phyloP scores from a whole-genome alignment of 2,113 vertebrate genomes.

The Pyxicephalus adspersus region DNA sequence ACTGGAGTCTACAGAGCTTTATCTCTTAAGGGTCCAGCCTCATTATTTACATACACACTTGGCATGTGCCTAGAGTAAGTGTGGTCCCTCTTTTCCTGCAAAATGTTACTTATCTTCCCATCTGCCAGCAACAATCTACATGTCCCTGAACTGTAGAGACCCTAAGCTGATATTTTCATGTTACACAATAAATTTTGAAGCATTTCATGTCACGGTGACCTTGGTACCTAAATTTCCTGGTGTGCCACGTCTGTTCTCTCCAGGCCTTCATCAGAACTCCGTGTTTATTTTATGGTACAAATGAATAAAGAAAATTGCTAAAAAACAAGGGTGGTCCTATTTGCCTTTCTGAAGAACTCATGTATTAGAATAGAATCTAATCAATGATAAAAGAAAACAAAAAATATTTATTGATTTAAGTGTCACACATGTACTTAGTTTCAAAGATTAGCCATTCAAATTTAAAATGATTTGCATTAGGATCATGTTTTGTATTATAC shows the following conservation, averaged over 20 bases:
- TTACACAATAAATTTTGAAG: conserved; percentile 56
- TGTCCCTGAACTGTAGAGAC: conserved; percentile 73
- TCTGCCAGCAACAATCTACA: conserved; percentile 59
- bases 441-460: no score
- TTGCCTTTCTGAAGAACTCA: conserved; percentile 66
- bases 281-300: conserved; percentile 22
- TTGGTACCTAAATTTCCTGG: conserved; percentile 69
- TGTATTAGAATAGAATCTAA: not conserved
- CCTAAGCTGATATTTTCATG: conserved; percentile 57
- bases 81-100: conserved; percentile 68
- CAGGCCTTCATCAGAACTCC: conserved; percentile 49
- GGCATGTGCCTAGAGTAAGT: conserved; percentile 77
- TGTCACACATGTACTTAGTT: not conserved
- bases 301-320: conserved; percentile 51
- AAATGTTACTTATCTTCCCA: conserved; percentile 53
- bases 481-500: no score
- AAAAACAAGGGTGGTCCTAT: conserved; percentile 61
- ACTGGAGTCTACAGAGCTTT: conserved; percentile 63
- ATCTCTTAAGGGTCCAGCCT: conserved; percentile 60
- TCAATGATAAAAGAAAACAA: not conserved
- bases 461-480: no score
- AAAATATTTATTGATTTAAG: not conserved
- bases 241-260: conserved; percentile 59
- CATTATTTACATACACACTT: conserved; percentile 72
- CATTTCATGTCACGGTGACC: conserved; percentile 66